Base-by-base conservation (phyloP, 2,888 invertebrate species). In the Agrochola circellaris region DNA sequence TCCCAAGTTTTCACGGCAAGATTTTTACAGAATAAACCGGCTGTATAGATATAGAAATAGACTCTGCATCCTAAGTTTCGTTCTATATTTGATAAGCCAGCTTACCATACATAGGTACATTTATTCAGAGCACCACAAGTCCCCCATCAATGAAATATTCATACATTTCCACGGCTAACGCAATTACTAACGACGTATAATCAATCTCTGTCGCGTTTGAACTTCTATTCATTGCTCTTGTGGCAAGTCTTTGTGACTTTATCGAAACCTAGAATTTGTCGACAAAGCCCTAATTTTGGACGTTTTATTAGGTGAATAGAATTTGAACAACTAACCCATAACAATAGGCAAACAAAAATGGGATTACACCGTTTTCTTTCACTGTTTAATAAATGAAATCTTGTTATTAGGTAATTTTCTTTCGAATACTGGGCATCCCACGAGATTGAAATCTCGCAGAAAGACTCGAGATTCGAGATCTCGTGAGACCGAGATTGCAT, bases 131-230 rank as follows among this genome's bases (percentile, higher is more conserved):
- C 20, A 38, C 20, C 72, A 45, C 66, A 62, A 70, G 74, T 65
- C 30, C 5, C 23, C 5, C 23, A 23, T 72, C 42, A 26, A 81
- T 79, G 77, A 74, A 85, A 87, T 85, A 83, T 87, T 85, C 81
- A 85, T 81, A 73, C 48, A 77, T 78, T 54, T 72, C 51, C 60
- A 48, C n/a, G 38, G 68, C 67, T 77, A 71, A 79, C 60, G 66
- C 73, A 78, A 83, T 85, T 83, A 83, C 79, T 87, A 81, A 85
- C 56, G 85, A 79, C 65, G 71, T 65, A 56, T 38, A 76, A 87
- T 87, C 79, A 85, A 85, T 87, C 87, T 78, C 61, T 83, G 87
- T 87, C 83, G 13, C 4, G 2, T 1, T 7, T 38, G 60, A 77
- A 75, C 56, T 75, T 13, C 45, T 72, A 51, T 73, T 77, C 79